Percentiles rank a stretch among this genome's conserved stretches.
These are phyloP conservation scores for Trissonchulus sp. DNA, from an alignment of 2,888 invertebrate species.

Conservation along the genomic window DNA sequence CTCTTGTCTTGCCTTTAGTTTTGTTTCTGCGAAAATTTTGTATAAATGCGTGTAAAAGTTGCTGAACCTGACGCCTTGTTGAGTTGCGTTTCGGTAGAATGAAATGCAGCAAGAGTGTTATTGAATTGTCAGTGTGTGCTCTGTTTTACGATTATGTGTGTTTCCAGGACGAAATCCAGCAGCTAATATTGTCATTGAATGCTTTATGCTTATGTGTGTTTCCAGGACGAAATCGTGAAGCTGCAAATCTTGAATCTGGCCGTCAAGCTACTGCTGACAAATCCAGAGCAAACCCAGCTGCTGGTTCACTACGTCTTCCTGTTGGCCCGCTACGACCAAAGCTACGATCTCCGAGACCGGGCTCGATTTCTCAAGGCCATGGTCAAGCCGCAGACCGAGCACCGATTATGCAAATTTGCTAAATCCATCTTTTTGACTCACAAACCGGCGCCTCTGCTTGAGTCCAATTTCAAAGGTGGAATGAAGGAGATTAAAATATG, in stretches of 20 bases:
- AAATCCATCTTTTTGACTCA: conserved; percentile 77
- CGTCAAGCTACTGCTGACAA: conserved; percentile 81
- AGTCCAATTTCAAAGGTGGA: conserved; percentile 61
- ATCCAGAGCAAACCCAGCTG: conserved; percentile 74
- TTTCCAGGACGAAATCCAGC: too few relatives aligned
- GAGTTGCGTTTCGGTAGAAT: too few relatives aligned
- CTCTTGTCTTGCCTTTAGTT: too few relatives aligned
- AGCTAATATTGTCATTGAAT: too few relatives aligned
- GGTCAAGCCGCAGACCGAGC: conserved; percentile 61
- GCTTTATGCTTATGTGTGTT: conserved; percentile 36
- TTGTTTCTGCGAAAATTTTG: too few relatives aligned
- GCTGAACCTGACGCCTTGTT: too few relatives aligned
- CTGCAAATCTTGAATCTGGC: conserved; percentile 89
- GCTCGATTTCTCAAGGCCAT: conserved; percentile 79
- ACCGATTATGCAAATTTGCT: conserved; percentile 56
- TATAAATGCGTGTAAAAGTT: too few relatives aligned
- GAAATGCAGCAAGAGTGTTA: too few relatives aligned
- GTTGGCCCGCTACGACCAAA: conserved; percentile 89
- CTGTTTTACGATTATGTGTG: too few relatives aligned
- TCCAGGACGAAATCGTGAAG: conserved; percentile 85
- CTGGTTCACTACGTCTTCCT: conserved; percentile 86
- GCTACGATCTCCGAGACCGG: conserved; percentile 93
- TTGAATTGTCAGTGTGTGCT: too few relatives aligned
- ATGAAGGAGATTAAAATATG: conserved; percentile 1
- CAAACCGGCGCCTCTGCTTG: conserved; percentile 85